These are phyloP conservation scores for Monomorium pharaonis DNA, from an alignment of 1,140 invertebrate species.

Conservation along the genomic window DNA sequence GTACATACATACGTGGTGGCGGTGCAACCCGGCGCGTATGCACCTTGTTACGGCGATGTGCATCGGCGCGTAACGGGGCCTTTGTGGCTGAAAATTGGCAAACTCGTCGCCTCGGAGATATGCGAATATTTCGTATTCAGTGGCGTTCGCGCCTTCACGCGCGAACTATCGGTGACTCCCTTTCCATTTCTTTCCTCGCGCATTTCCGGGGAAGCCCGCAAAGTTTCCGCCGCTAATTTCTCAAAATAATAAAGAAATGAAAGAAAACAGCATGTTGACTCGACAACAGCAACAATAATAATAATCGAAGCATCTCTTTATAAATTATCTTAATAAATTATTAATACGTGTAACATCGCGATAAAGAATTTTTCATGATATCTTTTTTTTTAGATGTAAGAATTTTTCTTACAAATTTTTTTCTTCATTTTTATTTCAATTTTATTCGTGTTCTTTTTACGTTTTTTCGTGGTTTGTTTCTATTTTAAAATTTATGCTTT, in stretches of 20 bases:
- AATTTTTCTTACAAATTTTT: not conserved
- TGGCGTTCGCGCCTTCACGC: slow-evolving; percentile 2
- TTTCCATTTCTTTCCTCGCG: not conserved
- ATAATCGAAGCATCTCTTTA: not conserved
- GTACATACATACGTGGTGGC: not conserved
- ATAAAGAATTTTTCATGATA: not conserved
- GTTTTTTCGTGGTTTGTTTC: not conserved
- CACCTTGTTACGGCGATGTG: slow-evolving; percentile 30
- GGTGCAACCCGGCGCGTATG: not conserved
- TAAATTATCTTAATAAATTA: not conserved
- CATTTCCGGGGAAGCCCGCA: not conserved
- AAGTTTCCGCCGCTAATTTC: not conserved
- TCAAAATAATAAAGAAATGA: not conserved
- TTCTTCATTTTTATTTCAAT: not conserved
- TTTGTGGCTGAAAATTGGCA: slow-evolving; percentile 49
- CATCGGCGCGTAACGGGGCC: slow-evolving; percentile 14
- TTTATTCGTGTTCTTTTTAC: not conserved
- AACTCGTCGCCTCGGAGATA: not conserved
- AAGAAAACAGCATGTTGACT: not conserved
- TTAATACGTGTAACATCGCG: not conserved
- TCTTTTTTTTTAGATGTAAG: not conserved
- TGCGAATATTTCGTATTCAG: slow-evolving; percentile 41
- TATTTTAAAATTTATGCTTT: not conserved
- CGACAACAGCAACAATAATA: not conserved
- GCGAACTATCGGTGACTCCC: not conserved